A percentile compares a stretch with the other conserved stretches of the same genome.
These are phyloP conservation scores for Drosophila melanica DNA, from an alignment of 1,140 invertebrate genomes.

Conservation along the genomic window DNA sequence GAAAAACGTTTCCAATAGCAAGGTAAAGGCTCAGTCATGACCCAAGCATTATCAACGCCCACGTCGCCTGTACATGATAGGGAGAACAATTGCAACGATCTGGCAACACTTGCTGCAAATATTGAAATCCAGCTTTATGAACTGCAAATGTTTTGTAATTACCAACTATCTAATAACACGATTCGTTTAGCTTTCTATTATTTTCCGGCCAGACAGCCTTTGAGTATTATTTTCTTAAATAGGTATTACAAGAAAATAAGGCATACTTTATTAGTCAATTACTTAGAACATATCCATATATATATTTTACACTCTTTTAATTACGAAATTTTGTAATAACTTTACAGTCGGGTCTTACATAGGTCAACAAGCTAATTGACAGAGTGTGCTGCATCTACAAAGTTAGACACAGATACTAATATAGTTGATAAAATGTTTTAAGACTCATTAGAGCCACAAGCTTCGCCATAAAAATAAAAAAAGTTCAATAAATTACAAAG, in stretches of 20 bases:
- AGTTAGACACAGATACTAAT: background rate
- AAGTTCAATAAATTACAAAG: background rate
- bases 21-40: conserved; percentile 33
- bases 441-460: conserved; percentile 6
- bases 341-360: conserved; percentile 21
- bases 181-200: background rate
- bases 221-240: background rate
- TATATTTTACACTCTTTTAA: too few relatives aligned
- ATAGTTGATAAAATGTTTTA: conserved; percentile 1
- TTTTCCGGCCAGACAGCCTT: background rate
- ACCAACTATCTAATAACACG: background rate
- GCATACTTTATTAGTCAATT: background rate
- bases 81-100: background rate
- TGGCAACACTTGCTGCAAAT: background rate
- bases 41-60: conserved; percentile 14
- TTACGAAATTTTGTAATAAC: conserved; percentile 17
- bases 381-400: background rate
- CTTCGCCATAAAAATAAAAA: background rate
- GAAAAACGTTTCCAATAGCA: conserved; percentile 39
- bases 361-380: conserved; percentile 31
- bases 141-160: background rate
- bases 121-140: background rate
- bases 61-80: background rate
- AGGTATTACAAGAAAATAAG: background rate
- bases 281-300: background rate